These are phyloP conservation scores for Microhierax caerulescens DNA, from an alignment of 2,797 vertebrate species.

Conservation along the genomic window DNA sequence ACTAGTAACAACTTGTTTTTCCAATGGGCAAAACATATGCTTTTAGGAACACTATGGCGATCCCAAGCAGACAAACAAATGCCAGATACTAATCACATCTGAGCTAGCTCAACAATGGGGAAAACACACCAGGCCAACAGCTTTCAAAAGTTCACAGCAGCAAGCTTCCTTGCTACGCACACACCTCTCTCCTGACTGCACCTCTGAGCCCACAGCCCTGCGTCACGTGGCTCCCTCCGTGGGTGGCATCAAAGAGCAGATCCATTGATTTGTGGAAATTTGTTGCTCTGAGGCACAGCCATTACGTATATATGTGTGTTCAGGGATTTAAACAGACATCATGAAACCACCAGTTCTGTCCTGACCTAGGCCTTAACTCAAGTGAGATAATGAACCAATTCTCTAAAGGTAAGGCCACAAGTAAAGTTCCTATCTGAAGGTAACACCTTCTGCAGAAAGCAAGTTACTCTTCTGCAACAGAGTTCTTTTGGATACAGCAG, in stretches of 20 bases:
- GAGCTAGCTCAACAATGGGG: not conserved
- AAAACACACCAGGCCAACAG: not conserved
- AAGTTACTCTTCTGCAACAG: not conserved
- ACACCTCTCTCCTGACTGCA: not conserved
- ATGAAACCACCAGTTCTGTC: rapidly evolving
- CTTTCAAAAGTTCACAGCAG: not conserved
- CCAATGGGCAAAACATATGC: not conserved
- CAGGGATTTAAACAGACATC: not conserved
- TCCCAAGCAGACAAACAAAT: not conserved
- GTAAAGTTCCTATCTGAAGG: not conserved
- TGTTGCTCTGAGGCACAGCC: not conserved
- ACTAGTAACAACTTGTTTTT: not conserved
- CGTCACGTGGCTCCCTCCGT: rapidly evolving
- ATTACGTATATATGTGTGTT: rapidly evolving
- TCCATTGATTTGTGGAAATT: rapidly evolving
- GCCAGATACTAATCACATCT: not conserved
- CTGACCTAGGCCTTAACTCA: not conserved
- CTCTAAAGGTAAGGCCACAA: not conserved
- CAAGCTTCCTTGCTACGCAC: not conserved
- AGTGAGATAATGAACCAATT: rapidly evolving
- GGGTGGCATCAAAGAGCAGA: not conserved
- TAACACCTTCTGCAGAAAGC: not conserved
- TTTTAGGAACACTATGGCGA: not conserved
- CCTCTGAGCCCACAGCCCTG: not conserved
- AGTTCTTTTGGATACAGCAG: not conserved